Evolutionary conservation across 2,113 vertebrate genomes (phyloP), one percentile per base, ranked within the genome.

Genomic region (Gopherus evgoodei): DNA sequence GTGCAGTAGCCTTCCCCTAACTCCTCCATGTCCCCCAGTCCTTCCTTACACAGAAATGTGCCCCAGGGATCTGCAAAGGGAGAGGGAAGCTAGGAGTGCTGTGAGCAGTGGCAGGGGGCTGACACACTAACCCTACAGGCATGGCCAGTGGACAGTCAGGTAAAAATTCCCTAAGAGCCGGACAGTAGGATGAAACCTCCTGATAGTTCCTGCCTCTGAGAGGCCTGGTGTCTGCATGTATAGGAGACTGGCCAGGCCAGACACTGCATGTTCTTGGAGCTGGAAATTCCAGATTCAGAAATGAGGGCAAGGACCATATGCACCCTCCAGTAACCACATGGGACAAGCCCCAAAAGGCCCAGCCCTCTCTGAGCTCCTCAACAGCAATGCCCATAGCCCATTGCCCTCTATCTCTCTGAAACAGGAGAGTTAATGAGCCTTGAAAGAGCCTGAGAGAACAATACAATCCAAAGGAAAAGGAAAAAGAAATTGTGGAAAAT

Each of bases 111-210:
- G 83, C 90, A 95, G 88, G 78, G 49, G 84, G 86, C 52, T 86
- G 93, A 87, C 10, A 1, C 49, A 2, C 84, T 0, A 12, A 82
- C 87, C 38, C 50, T 86, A 84, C 89, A 93, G 91, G 93, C 82
- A 84, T 3, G 53, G 90, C 78, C 0, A 0, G 54, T 25, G 81
- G 93, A 11, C 88, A 93, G 83, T 95, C 89, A 91, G 72, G 84
- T 83, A 72, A 91, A 59, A 84, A 6, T 3, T 84, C 78, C 88
- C 56, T 88, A 88, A 90, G 83, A 95, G 59, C 89, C 19, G 42
- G 42, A 62, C 22, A 76, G 84, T 79, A 82, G 88, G 87, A 95
- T 84, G 80, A 94, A 95, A 89, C 91, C 89, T 83, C 79, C 83
- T 76, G 42, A 81, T 53, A 83, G 35, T 90, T 84, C 91, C 69